Conservation (phyloP, 2,113 vertebrate species). For the Chaetorhynchus papuensis region DNA sequence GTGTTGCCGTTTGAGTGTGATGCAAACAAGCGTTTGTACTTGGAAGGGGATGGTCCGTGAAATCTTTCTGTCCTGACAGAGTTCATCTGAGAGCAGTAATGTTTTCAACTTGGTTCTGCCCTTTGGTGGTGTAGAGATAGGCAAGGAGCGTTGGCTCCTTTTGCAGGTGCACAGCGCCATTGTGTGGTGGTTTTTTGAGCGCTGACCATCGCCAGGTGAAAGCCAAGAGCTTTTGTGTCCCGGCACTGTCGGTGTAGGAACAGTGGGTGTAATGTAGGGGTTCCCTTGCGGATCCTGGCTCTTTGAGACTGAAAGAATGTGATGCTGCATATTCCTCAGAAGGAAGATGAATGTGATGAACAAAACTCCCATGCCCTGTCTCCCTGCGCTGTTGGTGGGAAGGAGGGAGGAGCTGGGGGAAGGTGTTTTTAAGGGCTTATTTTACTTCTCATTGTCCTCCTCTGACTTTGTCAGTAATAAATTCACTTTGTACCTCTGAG, state of each 20-base stretch:
- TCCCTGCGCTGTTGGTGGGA: background rate
- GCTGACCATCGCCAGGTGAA: rapidly evolving
- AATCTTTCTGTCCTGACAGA: background rate
- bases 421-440: background rate
- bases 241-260: background rate
- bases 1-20: rapidly evolving
- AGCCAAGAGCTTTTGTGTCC: background rate
- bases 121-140: rapidly evolving
- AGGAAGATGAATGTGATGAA: background rate
- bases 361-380: background rate
- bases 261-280: rapidly evolving
- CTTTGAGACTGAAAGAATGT: background rate
- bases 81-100: rapidly evolving
- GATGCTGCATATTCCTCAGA: background rate
- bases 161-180: background rate
- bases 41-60: too few relatives aligned
- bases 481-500: background rate
- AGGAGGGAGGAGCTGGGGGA: background rate
- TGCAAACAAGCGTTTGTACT: background rate
- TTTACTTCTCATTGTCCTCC: background rate
- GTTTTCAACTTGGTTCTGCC: background rate
- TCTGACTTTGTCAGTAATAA: background rate
- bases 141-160: background rate
- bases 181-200: background rate
- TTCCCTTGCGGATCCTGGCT: background rate